Evolutionary conservation across 2,797 vertebrate genomes (phyloP), one percentile per base, ranked within the genome.

Genomic region (Champsocephalus esox): DNA sequence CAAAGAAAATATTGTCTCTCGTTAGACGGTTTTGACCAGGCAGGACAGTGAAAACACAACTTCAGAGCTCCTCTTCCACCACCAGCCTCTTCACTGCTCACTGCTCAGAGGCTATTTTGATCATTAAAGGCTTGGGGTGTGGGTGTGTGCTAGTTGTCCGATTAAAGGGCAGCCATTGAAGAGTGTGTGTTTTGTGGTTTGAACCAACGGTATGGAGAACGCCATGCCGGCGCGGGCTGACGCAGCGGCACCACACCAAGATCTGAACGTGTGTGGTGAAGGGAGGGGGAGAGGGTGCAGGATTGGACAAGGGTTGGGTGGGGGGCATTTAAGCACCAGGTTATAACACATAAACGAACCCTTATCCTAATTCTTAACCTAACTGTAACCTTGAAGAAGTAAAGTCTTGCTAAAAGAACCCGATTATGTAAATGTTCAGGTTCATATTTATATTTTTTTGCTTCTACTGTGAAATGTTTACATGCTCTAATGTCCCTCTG

Each of bases 131-230:
- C 68, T 19, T 0, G 32, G n/a, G 56, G 4, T 57, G 71, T 81
- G 83, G 64, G 84, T 73, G 87, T 72, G 70, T 85, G 83, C 60
- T 56, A 66, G 54, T 74, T 16, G 71, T 62, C 44, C n/a, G 81
- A 89, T 92, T 89, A 88, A 87, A 92, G 88, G 83, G 81, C 57
- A 63, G 72, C 82, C 63, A 77, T 58, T 82, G 76, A 86, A 43
- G 32, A 60, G 74, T 86, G 85, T 88, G 84, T 87, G 77, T 88
- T 92, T 83, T 87, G 84, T 82, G 88, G 88, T 86, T 48, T 75
- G 70, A 70, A 59, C 62, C 80, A 50, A 54, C 60, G 76, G 77
- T 62, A 43, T 64, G 76, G 66, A 76, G 85, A 81, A 83, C 5
- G 62, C 87, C 79, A 45, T 34, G 24, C 14, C 12, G 34, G 66